These are phyloP conservation scores for Falco peregrinus DNA, from an alignment of 2,797 vertebrate genomes.

Conservation along the genomic window DNA sequence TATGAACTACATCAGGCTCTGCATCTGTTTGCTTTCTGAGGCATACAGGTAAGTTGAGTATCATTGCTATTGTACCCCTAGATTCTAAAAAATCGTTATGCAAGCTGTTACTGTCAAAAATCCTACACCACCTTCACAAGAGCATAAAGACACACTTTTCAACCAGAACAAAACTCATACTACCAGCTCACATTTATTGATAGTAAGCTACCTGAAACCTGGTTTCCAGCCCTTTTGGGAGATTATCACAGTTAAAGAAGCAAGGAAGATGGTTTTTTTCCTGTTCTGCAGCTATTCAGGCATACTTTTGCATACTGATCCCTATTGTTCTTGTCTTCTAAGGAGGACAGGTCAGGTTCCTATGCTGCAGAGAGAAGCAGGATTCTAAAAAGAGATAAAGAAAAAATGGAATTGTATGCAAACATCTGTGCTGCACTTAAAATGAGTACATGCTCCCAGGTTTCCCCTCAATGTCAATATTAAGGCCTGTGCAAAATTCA, in stretches of 20 bases:
- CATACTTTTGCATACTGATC: neutral
- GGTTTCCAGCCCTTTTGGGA: neutral
- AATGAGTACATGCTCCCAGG: neutral
- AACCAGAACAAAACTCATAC: neutral
- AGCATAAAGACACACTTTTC: neutral
- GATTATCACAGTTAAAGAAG: neutral
- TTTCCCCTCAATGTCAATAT: neutral
- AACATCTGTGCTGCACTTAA: neutral
- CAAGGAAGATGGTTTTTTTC: neutral
- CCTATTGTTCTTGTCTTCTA: neutral
- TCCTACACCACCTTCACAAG: neutral
- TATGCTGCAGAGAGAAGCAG: neutral
- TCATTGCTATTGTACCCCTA: neutral
- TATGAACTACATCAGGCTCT: neutral
- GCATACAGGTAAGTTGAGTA: neutral
- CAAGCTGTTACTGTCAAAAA: neutral
- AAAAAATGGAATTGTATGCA: neutral
- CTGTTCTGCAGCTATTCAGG: neutral
- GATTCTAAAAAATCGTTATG: neutral
- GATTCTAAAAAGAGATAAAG: neutral
- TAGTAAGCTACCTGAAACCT: neutral
- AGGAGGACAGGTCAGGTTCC: neutral
- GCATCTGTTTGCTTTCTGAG: neutral
- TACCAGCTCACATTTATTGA: neutral
- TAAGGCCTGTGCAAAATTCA: neutral